phyloP scores from a whole-genome alignment of 1,140 invertebrate genomes.

The Tetragonula clypearis region DNA sequence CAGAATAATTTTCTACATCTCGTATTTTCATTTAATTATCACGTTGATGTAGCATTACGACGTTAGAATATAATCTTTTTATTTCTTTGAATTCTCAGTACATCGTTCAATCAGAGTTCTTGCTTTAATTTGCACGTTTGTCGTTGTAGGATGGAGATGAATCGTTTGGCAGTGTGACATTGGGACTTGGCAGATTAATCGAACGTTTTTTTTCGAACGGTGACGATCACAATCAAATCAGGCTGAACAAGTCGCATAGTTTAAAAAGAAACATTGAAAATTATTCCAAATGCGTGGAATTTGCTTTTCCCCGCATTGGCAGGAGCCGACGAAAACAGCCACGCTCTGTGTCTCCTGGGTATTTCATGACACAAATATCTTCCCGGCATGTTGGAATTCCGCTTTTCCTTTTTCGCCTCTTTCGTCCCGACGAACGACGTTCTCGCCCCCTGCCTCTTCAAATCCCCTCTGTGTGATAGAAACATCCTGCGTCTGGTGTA shows the following conservation, averaged over 20 bases:
- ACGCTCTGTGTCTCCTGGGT: conserved; percentile 56
- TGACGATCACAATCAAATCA: no score
- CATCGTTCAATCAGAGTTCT: neutral
- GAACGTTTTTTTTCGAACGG: neutral
- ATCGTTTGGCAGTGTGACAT: neutral
- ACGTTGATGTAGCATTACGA: neutral
- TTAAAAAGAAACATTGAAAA: conserved; percentile 1
- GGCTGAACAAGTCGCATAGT: neutral
- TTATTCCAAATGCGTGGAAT: conserved; percentile 46
- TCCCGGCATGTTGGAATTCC: conserved; percentile 67
- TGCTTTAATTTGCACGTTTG: neutral
- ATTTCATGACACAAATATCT: conserved; percentile 76
- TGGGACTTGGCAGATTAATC: neutral
- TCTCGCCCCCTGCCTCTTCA: conserved; percentile 50
- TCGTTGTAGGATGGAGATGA: neutral
- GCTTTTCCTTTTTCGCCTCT: conserved; percentile 68
- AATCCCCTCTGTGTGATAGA: conserved; percentile 51
- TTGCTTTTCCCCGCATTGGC: conserved; percentile 59
- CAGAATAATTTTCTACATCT: neutral
- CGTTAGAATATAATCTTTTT: accelerated
- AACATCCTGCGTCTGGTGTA: conserved; percentile 23
- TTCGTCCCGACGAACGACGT: conserved; percentile 55
- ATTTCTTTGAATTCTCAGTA: no score
- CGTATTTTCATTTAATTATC: no score
- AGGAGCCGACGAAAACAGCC: conserved; percentile 63